A percentile compares a stretch with the other conserved stretches of the same genome.
phyloP scores from a whole-genome alignment of 2,113 vertebrate genomes.

The Perccottus glenii region DNA sequence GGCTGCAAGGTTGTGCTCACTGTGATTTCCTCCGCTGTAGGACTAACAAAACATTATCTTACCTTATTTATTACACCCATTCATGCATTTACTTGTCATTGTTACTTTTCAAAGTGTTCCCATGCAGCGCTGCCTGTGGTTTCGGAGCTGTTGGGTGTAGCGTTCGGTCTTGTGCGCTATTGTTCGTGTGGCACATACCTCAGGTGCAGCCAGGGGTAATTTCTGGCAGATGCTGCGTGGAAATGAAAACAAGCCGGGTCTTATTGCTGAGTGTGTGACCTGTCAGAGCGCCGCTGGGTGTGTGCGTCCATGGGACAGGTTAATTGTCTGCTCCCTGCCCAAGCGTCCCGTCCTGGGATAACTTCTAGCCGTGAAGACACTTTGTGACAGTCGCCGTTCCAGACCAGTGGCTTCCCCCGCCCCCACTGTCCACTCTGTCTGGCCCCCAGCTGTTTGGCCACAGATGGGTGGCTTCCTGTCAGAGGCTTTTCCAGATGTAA shows the following conservation, averaged over 20 bases:
- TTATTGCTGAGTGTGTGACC: slow-evolving; percentile 25
- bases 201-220: slow-evolving; percentile 43
- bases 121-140: not conserved
- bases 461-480: slow-evolving; percentile 67
- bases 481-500: slow-evolving; percentile 62
- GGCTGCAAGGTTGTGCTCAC: not conserved
- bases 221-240: slow-evolving; percentile 38
- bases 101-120: slow-evolving; percentile 3
- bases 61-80: slow-evolving; percentile 6
- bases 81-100: slow-evolving; percentile 7
- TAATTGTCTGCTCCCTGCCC: slow-evolving; percentile 41
- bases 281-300: slow-evolving; percentile 30
- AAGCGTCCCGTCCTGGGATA: not conserved
- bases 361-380: slow-evolving; percentile 35
- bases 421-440: slow-evolving; percentile 56
- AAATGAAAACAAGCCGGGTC: slow-evolving; percentile 42
- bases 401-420: slow-evolving; percentile 31
- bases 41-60: slow-evolving; percentile 6
- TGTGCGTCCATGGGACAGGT: slow-evolving; percentile 40
- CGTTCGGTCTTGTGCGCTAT: not conserved
- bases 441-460: slow-evolving; percentile 67
- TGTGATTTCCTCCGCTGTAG: slow-evolving; percentile 3
- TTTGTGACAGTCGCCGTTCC: slow-evolving; percentile 62
- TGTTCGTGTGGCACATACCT: slow-evolving; percentile 38
- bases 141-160: not conserved